These are phyloP conservation scores for Beroe ovata DNA, from an alignment of 37 sponge, comb jelly and placozoan genomes.

Conservation along the genomic window DNA sequence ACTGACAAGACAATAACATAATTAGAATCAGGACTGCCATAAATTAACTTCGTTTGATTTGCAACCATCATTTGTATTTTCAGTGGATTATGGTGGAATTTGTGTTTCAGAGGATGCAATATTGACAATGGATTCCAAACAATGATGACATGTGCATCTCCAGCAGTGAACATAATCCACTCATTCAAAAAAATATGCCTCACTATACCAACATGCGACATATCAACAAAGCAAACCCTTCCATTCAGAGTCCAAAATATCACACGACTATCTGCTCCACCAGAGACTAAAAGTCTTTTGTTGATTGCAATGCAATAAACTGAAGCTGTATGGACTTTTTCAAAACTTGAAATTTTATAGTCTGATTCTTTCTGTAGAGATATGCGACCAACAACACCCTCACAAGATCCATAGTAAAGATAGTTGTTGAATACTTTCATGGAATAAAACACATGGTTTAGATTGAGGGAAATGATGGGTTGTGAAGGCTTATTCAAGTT, in stretches of 20 bases:
- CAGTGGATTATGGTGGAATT: slow-evolving; percentile 30
- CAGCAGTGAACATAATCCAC: slow-evolving; percentile 43
- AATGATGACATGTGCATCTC: slow-evolving; percentile 44
- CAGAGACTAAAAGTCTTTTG: slow-evolving; percentile 12
- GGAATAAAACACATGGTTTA: slow-evolving; percentile 3
- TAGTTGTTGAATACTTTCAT: background rate
- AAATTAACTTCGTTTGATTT: background rate
- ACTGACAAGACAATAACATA: slow-evolving; percentile 20
- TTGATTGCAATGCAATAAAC: slow-evolving; percentile 31
- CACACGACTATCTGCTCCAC: slow-evolving; percentile 24
- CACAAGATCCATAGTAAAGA: slow-evolving; percentile 1
- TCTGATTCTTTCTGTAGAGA: background rate
- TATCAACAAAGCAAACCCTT: background rate
- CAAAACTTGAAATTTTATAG: background rate
- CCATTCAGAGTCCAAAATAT: slow-evolving; percentile 13
- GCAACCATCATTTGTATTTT: slow-evolving; percentile 20
- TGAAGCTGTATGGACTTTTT: background rate
- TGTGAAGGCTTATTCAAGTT: background rate
- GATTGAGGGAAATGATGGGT: background rate
- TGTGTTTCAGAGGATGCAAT: background rate
- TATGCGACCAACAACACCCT: slow-evolving; percentile 34
- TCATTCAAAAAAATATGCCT: slow-evolving; percentile 45
- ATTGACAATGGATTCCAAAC: slow-evolving; percentile 5
- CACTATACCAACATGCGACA: slow-evolving; percentile 24
- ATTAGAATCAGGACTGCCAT: slow-evolving; percentile 39